Evolutionary conservation across 2,888 invertebrate genomes (phyloP).

Genomic region (Zygogramma bicolorata): DNA sequence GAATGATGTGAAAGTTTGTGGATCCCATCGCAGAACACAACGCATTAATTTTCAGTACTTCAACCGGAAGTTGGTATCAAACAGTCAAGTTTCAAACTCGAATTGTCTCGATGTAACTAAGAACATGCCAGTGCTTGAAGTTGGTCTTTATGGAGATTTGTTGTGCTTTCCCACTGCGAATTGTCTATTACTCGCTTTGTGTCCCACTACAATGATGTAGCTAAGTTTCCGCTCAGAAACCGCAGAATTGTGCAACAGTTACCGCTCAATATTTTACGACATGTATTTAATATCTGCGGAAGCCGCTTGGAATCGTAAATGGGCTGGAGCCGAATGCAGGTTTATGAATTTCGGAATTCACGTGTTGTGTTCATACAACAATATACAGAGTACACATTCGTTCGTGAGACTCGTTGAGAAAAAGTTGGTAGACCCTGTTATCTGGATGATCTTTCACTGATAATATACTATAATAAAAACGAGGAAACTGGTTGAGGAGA

Average conservation of each 20-base stretch:
- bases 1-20: too few relatives aligned
- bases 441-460: too few relatives aligned
- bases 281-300: constrained; percentile 33
- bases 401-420: too few relatives aligned
- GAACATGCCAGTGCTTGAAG: constrained; percentile 38
- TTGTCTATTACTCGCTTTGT: constrained; percentile 58
- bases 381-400: not conserved
- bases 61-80: constrained; percentile 16
- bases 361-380: not conserved
- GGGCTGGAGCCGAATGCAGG: constrained; percentile 21
- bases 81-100: constrained; percentile 32
- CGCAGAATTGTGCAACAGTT: constrained; percentile 43
- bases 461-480: too few relatives aligned
- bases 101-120: constrained; percentile 29
- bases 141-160: constrained; percentile 49
- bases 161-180: constrained; percentile 40
- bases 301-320: constrained; percentile 28
- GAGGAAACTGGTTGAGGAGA: too few relatives aligned
- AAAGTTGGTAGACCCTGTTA: too few relatives aligned
- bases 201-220: constrained; percentile 31
- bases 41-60: not conserved
- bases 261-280: constrained; percentile 33
- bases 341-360: not conserved
- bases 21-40: too few relatives aligned
- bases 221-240: constrained; percentile 39